Evolutionary conservation across 2,888 invertebrate species (phyloP).

Genomic region (Zaprionus bogoriensis): DNA sequence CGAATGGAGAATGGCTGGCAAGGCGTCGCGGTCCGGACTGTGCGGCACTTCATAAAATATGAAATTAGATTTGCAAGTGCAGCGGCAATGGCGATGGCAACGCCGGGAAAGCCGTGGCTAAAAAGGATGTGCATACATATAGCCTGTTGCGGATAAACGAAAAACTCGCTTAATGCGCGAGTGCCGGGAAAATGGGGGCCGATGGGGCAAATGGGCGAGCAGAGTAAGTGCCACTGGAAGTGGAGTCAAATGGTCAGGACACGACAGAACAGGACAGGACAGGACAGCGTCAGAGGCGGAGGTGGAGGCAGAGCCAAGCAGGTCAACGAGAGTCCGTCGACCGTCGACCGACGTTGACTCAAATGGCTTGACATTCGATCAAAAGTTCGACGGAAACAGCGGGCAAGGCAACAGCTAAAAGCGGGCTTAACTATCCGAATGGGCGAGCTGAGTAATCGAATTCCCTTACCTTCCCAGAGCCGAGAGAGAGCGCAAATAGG

Average conservation of each 20-base stretch:
- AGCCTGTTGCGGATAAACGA: slow-evolving; percentile 47
- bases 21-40: slow-evolving; percentile 32
- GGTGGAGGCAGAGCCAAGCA: too few species aligned
- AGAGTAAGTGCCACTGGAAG: slow-evolving; percentile 23
- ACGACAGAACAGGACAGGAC: neutral
- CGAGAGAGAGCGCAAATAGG: too few species aligned
- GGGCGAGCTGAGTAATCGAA: neutral
- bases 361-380: slow-evolving; percentile 75
- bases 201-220: slow-evolving; percentile 17
- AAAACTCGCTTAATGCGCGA: slow-evolving; percentile 47
- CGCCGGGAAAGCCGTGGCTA: slow-evolving; percentile 32
- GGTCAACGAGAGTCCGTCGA: neutral
- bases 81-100: slow-evolving; percentile 20
- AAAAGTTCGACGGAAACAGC: slow-evolving; percentile 60
- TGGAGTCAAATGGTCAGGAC: slow-evolving; percentile 56
- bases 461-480: slow-evolving; percentile 5
- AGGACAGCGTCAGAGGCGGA: slow-evolving; percentile 13
- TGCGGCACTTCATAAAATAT: slow-evolving; percentile 75
- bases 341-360: slow-evolving; percentile 50
- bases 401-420: slow-evolving; percentile 40
- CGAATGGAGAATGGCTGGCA: too few species aligned
- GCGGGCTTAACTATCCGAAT: slow-evolving; percentile 18
- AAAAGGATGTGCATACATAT: slow-evolving; percentile 51
- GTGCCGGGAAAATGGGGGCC: neutral
- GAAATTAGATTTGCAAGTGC: slow-evolving; percentile 75